Base-by-base conservation (phyloP, 2,888 invertebrate genomes). In the Pseudanteris insignis region DNA sequence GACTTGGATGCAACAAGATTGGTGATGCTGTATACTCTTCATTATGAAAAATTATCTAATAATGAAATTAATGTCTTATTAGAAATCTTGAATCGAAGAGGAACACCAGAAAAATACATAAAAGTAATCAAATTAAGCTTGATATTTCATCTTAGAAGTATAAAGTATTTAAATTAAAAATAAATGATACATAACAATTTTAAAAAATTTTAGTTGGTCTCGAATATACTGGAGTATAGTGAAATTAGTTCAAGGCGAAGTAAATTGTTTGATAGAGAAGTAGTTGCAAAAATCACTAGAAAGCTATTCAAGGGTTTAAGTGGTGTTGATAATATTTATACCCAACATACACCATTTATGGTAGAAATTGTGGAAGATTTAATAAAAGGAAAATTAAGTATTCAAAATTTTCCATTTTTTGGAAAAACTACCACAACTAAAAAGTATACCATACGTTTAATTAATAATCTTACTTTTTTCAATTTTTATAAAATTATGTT, bases 281-380 rank as follows among this genome's bases (percentile, higher is more conserved):
- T 90, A 68, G 91, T 94, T 36, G 88, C 89, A 0, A 92, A 96
- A 72, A 93, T 96, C 68, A 96, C 96, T 0, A 95, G 96, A 81
- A 84, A 91, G 78, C 88, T 89, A 72, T 92, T 88, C 75, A 96
- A 91, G 86, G 93, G 92, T 10, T 82, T 95, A 11, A 92, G 91
- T 81, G 99, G 97, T 1, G 97, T 99, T 0, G 99, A 99, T 78
- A 99, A 99, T 81, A 94, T 99, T 61, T 99, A 96, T 82, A 98
- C 99, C 0, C 99, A 99, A 76, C 99, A 99, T 81, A 90, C 90
- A n/a, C 97, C 99, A 0, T 83, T 95, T 13, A 81, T 99, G 3
- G 89, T 90, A 70, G 93, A 94, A 75, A 89, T 92, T 0, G 78
- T 99, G 0, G 97, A 97, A 71, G 94, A 95, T 75, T 83, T 96